Base-by-base conservation (phyloP, 2,113 vertebrate genomes). In the Pelmatolapia mariae region DNA sequence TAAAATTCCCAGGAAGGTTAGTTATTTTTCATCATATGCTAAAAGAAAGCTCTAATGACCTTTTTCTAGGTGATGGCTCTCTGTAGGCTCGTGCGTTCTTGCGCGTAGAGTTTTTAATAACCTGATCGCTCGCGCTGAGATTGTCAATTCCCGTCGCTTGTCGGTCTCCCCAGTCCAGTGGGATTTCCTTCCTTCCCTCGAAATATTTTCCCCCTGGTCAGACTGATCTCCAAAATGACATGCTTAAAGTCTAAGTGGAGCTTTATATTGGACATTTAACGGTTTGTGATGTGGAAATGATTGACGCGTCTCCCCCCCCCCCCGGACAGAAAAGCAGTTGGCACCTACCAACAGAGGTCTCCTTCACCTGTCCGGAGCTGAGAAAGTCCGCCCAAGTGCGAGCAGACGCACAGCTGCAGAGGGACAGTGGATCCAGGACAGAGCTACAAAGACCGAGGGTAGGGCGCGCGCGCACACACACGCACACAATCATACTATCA, bases 301-400 rank as follows among this genome's bases (percentile, higher is more conserved):
- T 54, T 80, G 57, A 85, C 56, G 66, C 5, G 22, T 89, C 3
- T 19, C 29, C n/a, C 10, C 26, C 52, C 19, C 52, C 79, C 61
- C 19, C 36, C 22, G 12, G 79, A 81, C 84, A 79, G 81, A 78
- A 87, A 45, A 52, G 40, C 36, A 47, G 18, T 18, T 86, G 15
- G 18, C 68, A 3, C 79, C 8, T 43, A 11, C 33, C 31, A 53
- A 71, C 40, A 22, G 40, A 81, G 73, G 86, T 57, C 81, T 52
- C 57, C 33, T 82, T 31, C 54, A 90, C 85, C 91, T 87, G 91
- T 83, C 87, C 81, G 63, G 81, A 63, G 68, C 76, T 7, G 66
- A 79, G 81, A 81, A 76, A 83, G 85, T 76, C 82, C 53, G 10
- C 16, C 71, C 10, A 50, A 63, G 45, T n/a, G 68, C 26, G 31